Percentiles rank a stretch among this genome's conserved stretches.
phyloP scores from a whole-genome alignment of 23 tunicate species.

The Oikopleura dioica region DNA sequence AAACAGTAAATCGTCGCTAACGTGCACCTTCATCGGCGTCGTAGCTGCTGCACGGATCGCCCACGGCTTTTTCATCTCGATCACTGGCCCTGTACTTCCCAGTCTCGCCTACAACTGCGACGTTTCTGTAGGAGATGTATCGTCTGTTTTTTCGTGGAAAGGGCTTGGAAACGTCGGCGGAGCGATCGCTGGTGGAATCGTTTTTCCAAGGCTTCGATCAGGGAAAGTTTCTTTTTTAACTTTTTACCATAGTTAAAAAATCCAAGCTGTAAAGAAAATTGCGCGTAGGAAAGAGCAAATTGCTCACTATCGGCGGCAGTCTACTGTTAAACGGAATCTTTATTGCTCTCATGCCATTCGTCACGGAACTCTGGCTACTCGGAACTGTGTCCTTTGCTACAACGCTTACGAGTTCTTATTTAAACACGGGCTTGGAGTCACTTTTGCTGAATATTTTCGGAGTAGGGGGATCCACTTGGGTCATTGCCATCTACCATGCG shows the following conservation, averaged over 20 bases:
- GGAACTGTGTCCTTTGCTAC: neutral
- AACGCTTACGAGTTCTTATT: neutral
- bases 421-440: neutral
- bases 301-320: neutral
- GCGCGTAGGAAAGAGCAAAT: neutral
- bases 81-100: neutral
- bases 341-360: neutral
- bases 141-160: neutral
- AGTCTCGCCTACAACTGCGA: neutral
- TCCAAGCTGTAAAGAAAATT: too few relatives aligned
- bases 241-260: too few relatives aligned
- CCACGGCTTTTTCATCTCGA: neutral
- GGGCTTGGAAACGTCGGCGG: neutral
- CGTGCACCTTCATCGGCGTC: neutral
- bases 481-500: neutral
- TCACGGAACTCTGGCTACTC: neutral
- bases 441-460: neutral
- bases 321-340: neutral
- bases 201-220: constrained; percentile 7
- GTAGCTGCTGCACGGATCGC: constrained; percentile 4
- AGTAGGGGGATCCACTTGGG: neutral
- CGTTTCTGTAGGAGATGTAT: neutral
- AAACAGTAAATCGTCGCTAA: too few relatives aligned
- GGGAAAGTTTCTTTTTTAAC: too few relatives aligned
- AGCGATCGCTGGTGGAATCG: neutral